Percentiles rank a stretch among this genome's conserved stretches.
Evolutionary conservation across 2,888 invertebrate species (phyloP).

Genomic region (Lydus trimaculatus): DNA sequence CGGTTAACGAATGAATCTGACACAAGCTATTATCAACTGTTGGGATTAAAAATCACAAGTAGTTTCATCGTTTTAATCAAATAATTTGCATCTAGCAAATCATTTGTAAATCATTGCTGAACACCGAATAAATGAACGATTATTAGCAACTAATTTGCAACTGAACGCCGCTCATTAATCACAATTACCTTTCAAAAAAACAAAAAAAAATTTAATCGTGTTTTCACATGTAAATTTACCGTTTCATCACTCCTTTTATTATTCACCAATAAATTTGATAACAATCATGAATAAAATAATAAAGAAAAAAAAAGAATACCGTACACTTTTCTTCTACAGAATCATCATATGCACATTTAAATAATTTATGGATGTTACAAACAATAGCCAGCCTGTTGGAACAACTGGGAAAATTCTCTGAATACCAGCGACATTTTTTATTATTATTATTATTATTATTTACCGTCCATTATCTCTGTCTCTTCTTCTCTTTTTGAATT

Average conservation of each 20-base stretch:
- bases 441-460: background rate
- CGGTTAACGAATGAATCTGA: too few species aligned
- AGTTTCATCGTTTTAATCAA: too few species aligned
- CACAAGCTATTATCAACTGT: too few species aligned
- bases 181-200: background rate
- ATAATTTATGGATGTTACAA: slow-evolving; percentile 6
- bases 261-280: background rate
- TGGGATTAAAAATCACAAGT: too few species aligned
- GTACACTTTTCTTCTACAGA: background rate
- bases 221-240: background rate
- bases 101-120: background rate
- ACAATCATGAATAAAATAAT: background rate
- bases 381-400: background rate
- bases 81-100: background rate
- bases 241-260: background rate
- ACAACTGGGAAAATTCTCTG: background rate
- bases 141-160: background rate
- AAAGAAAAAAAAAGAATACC: background rate
- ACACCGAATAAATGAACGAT: background rate
- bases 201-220: too few species aligned
- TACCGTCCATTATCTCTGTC: background rate
- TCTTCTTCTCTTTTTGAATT: background rate
- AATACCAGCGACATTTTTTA: background rate
- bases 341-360: background rate
- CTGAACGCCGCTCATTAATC: background rate